phyloP scores from a whole-genome alignment of 2,888 invertebrate genomes.

The Eumacrocentrus americanus region DNA sequence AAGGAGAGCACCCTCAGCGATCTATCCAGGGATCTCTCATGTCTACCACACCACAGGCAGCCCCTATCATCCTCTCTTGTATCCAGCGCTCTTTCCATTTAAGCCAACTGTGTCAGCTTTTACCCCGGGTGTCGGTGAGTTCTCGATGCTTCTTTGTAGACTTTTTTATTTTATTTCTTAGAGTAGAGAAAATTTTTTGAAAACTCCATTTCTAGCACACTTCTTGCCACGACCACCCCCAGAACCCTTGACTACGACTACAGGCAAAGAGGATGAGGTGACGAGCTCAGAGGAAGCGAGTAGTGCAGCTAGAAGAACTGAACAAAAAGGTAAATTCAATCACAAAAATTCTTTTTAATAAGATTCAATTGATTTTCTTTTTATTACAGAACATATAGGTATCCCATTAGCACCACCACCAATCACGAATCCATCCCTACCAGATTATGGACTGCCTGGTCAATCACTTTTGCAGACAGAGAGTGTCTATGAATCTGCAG shows the following conservation, averaged over 20 bases:
- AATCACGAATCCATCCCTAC: slow-evolving; percentile 54
- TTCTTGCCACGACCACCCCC: slow-evolving; percentile 62
- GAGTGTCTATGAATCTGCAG: slow-evolving; percentile 73
- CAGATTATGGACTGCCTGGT: slow-evolving; percentile 59
- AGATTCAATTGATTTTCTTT: slow-evolving; percentile 4
- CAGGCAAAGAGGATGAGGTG: slow-evolving; percentile 75
- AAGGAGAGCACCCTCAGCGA: slow-evolving; percentile 59
- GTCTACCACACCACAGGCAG: slow-evolving; percentile 53
- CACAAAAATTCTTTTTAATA: background rate
- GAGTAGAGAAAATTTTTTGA: background rate
- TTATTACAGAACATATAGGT: slow-evolving; percentile 4
- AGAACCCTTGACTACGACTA: slow-evolving; percentile 60
- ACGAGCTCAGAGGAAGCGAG: slow-evolving; percentile 76
- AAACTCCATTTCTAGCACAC: slow-evolving; percentile 46
- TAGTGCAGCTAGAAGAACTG: slow-evolving; percentile 43
- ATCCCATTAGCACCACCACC: slow-evolving; percentile 43
- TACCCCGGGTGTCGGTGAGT: slow-evolving; percentile 50
- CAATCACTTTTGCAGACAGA: slow-evolving; percentile 66
- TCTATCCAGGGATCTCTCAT: slow-evolving; percentile 58
- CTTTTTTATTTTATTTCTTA: background rate
- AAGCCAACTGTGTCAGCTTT: slow-evolving; percentile 54
- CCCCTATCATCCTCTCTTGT: slow-evolving; percentile 57
- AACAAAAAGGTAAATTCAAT: slow-evolving; percentile 39
- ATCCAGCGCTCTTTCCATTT: slow-evolving; percentile 56
- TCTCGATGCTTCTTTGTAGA: background rate